phyloP scores from a whole-genome alignment of 2,113 vertebrate genomes.

The Tursiops truncatus region DNA sequence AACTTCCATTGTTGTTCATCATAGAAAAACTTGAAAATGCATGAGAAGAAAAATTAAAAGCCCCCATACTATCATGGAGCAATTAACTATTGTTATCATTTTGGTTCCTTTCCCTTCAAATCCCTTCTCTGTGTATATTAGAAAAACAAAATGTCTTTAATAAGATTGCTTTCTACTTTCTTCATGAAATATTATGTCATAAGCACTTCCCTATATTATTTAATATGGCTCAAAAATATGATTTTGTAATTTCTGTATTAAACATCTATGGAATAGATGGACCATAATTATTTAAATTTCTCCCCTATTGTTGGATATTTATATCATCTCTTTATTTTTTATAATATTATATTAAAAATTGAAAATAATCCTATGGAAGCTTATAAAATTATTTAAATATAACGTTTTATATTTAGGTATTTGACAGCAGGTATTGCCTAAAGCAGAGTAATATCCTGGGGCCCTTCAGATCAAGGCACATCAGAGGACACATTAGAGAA shows the following conservation, averaged over 20 bases:
- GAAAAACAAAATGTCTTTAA: constrained; percentile 11
- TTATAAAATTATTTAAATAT: constrained; percentile 29
- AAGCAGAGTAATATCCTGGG: background rate
- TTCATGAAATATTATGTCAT: constrained; percentile 20
- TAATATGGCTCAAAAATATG: constrained; percentile 32
- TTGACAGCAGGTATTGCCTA: constrained; percentile 38
- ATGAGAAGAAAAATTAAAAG: constrained; percentile 40
- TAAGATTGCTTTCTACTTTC: constrained; percentile 34
- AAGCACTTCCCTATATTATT: background rate
- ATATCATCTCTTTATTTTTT: background rate
- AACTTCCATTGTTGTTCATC: background rate
- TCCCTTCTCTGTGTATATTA: background rate
- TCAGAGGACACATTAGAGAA: background rate
- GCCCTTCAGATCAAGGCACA: background rate
- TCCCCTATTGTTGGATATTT: background rate
- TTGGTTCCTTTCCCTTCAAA: constrained; percentile 9
- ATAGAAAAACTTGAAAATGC: constrained; percentile 26
- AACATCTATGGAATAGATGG: constrained; percentile 1
- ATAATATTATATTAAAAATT: constrained; percentile 20
- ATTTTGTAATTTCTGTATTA: constrained; percentile 3
- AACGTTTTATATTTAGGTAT: background rate
- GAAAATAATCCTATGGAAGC: constrained; percentile 26
- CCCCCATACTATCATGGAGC: background rate
- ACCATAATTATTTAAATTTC: background rate
- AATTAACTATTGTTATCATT: background rate